phyloP scores from a whole-genome alignment of 2,888 invertebrate genomes.

The Parnassius apollo region DNA sequence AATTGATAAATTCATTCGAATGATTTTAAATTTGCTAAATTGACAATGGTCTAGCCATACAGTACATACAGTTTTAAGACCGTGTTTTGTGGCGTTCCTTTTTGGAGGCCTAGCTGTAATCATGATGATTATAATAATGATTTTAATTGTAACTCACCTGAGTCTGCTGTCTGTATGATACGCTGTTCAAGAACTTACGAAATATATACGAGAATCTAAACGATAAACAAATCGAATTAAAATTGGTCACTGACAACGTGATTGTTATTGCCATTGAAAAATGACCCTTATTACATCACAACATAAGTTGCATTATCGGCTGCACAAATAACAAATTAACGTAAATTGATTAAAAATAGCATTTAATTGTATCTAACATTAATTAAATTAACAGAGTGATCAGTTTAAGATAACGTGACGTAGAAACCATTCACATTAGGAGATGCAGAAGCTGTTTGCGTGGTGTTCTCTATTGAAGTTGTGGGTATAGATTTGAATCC shows the following conservation, averaged over 20 bases:
- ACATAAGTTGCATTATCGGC: not conserved
- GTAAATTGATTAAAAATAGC: not conserved
- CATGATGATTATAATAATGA: not conserved
- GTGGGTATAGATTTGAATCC: no score
- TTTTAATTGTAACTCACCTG: not conserved
- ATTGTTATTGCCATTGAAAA: not conserved
- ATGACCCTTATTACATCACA: not conserved
- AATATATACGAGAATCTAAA: constrained; percentile 6
- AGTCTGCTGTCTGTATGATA: not conserved
- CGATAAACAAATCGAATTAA: constrained; percentile 1
- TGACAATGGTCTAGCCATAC: no score
- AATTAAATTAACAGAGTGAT: not conserved
- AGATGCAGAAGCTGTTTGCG: no score
- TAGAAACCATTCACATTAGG: no score
- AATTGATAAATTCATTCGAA: no score
- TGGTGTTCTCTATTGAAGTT: no score
- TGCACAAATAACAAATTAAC: not conserved
- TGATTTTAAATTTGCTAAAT: no score
- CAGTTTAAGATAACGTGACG: no score
- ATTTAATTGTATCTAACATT: not conserved
- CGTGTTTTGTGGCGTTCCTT: no score
- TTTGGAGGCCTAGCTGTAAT: no score
- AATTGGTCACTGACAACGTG: not conserved
- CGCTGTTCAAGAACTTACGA: not conserved
- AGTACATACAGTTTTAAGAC: no score